A percentile compares a stretch with the other conserved stretches of the same genome.
phyloP scores from a whole-genome alignment of 2,113 vertebrate genomes.

The Tyto alba region DNA sequence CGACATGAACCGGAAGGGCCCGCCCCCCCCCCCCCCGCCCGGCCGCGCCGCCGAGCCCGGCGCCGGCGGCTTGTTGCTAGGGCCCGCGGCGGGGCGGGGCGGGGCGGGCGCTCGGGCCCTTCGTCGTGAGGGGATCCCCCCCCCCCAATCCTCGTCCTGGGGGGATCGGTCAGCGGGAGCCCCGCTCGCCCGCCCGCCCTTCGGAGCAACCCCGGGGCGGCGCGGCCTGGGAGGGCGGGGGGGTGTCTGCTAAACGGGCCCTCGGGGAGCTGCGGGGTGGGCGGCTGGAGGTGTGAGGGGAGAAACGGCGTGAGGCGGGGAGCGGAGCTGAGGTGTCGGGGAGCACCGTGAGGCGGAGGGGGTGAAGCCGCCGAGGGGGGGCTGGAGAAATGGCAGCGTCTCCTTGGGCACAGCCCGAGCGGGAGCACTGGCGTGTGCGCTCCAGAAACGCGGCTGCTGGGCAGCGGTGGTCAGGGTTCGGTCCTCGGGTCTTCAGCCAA shows the following conservation, averaged over 20 bases:
- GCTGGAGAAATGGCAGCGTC: background rate
- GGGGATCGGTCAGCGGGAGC: background rate
- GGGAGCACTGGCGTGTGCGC: fast-evolving
- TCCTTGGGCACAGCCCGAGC: background rate
- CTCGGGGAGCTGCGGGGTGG: background rate
- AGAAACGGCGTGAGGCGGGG: background rate
- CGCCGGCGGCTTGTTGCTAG: conserved; percentile 73
- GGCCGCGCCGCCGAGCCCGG: conserved; percentile 30
- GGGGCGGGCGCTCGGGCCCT: background rate
- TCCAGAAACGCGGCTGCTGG: background rate
- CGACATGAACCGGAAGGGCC: conserved; percentile 79
- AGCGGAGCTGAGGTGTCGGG: background rate
- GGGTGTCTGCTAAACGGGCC: background rate
- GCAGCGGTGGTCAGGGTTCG: fast-evolving
- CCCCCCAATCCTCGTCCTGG: too few relatives aligned
- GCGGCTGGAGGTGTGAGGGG: background rate
- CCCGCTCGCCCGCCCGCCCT: too few relatives aligned
- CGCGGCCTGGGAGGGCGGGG: background rate
- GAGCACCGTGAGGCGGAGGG: background rate
- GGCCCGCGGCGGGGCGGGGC: background rate
- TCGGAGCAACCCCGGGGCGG: background rate
- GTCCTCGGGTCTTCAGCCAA: background rate
- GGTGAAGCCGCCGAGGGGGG: background rate
- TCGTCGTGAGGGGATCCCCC: background rate
- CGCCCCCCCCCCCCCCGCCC: conserved; percentile 15